phyloP scores from a whole-genome alignment of 1,140 invertebrate genomes.

The Zelostemma sp. region DNA sequence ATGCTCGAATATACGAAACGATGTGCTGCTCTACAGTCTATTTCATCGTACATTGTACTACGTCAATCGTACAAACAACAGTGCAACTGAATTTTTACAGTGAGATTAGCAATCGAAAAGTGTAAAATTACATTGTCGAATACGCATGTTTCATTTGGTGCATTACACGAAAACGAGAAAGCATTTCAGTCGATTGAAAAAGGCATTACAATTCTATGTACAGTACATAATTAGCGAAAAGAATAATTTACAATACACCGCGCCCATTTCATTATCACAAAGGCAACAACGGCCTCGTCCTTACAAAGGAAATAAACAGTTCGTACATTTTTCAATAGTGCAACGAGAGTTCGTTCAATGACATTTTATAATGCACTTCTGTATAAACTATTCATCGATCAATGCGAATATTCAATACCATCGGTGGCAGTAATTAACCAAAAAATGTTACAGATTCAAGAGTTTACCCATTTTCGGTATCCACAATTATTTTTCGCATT shows the following conservation, averaged over 20 bases:
- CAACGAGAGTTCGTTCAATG: conserved; percentile 19
- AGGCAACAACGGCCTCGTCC: conserved; percentile 5
- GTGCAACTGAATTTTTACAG: not conserved
- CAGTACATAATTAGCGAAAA: not conserved
- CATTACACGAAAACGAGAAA: not conserved
- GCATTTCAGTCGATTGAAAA: not conserved
- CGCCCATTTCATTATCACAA: conserved; percentile 18
- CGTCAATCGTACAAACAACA: conserved; percentile 3
- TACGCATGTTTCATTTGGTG: too few species aligned
- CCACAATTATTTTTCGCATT: too few species aligned
- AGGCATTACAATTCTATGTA: not conserved
- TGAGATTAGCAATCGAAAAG: not conserved
- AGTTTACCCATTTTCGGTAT: too few species aligned
- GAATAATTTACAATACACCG: conserved; percentile 11
- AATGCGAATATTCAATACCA: too few species aligned
- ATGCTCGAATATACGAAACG: conserved; percentile 29
- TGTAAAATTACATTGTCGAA: not conserved
- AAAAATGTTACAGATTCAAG: too few species aligned
- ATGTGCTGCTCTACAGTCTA: conserved; percentile 15
- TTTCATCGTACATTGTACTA: conserved; percentile 7
- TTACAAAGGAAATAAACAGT: conserved; percentile 19
- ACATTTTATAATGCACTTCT: conserved; percentile 11
- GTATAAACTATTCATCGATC: conserved; percentile 10
- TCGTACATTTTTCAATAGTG: conserved; percentile 16
- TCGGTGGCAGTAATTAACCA: not conserved